Evolutionary conservation across 2,113 vertebrate genomes (phyloP).

Genomic region (Pelmatolapia mariae): DNA sequence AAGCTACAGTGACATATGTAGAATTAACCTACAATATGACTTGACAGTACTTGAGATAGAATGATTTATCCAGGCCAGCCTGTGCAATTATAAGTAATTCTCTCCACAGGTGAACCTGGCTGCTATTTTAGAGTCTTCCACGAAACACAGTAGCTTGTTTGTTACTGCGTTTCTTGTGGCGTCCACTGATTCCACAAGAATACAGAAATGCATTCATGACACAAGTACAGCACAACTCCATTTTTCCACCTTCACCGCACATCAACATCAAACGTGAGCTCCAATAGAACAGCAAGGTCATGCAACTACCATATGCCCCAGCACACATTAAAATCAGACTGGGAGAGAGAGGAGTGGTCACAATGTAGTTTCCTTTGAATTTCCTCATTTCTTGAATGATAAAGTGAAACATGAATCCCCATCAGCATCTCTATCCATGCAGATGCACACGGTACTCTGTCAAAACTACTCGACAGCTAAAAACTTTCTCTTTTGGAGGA

Average conservation of each 20-base stretch:
- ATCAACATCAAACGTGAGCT: not conserved
- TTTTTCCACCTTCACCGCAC: not conserved
- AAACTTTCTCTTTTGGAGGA: rapidly evolving
- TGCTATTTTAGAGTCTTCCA: not conserved
- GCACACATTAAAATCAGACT: not conserved
- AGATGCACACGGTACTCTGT: not conserved
- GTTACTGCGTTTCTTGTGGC: not conserved
- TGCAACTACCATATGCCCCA: not conserved
- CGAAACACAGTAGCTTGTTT: not conserved
- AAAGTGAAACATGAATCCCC: not conserved
- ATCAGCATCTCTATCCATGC: not conserved
- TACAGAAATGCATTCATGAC: not conserved
- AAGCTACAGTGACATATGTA: not conserved
- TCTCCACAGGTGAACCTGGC: not conserved
- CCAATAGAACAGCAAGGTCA: not conserved
- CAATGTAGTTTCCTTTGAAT: not conserved
- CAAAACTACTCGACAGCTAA: not conserved
- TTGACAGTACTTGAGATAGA: not conserved
- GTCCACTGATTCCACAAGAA: not conserved
- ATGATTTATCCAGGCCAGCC: not conserved
- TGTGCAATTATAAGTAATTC: not conserved
- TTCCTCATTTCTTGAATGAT: not conserved
- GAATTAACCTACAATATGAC: not conserved
- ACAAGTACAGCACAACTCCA: not conserved
- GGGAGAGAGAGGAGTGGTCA: not conserved